Conservation (phyloP, 2,888 invertebrate species). For the Temnothorax ravouxi region DNA sequence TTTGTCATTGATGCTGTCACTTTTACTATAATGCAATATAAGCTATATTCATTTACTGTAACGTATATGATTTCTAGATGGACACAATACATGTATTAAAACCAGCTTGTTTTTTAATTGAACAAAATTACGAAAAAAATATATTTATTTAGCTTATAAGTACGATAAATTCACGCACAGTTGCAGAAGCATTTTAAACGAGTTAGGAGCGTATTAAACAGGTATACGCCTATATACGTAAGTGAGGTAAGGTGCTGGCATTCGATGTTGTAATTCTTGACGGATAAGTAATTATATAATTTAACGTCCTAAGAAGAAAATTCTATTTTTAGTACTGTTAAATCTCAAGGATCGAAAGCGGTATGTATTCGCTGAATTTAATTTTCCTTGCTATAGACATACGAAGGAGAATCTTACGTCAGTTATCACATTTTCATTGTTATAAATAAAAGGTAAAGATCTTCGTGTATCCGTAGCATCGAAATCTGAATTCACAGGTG, state of each 20-base stretch:
- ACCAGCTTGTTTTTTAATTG: constrained; percentile 5
- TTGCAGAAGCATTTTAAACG: neutral
- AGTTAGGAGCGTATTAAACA: constrained; percentile 1
- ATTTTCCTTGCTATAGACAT: neutral
- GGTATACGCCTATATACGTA: neutral
- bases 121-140: constrained; percentile 1
- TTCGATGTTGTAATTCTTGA: constrained; percentile 68
- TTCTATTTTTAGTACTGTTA: constrained; percentile 77
- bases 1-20: neutral
- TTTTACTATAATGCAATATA: neutral
- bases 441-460: neutral
- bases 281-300: constrained; percentile 66
- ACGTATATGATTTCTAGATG: constrained; percentile 17
- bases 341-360: constrained; percentile 37
- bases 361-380: neutral
- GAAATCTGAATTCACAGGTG: constrained; percentile 17
- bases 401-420: neutral
- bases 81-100: neutral
- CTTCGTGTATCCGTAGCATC: neutral
- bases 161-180: neutral
- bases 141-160: neutral
- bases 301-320: constrained; percentile 63
- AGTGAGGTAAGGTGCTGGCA: constrained; percentile 71
- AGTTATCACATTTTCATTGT: neutral
- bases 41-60: constrained; percentile 22